These are phyloP conservation scores for Neoitamus cyanurus DNA, from an alignment of 2,888 invertebrate genomes.

Conservation along the genomic window DNA sequence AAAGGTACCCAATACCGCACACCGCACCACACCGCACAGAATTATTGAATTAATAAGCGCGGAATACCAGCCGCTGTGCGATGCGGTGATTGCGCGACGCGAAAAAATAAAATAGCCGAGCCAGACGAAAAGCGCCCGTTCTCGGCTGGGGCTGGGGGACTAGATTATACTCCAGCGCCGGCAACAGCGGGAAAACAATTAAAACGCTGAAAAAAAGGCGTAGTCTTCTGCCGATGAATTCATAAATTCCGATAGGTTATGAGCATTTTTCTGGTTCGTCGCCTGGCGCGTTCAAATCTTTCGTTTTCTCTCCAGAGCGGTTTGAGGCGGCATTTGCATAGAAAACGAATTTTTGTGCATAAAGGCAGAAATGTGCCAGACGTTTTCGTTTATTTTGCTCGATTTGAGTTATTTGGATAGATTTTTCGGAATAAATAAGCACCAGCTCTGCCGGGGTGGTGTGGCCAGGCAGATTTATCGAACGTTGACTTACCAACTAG, in stretches of 20 bases:
- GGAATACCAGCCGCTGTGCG: background rate
- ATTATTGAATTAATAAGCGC: constrained; percentile 4
- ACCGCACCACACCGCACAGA: background rate
- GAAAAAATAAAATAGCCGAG: background rate
- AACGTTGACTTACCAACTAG: constrained; percentile 18
- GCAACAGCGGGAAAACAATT: constrained; percentile 16
- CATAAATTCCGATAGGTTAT: constrained; percentile 19
- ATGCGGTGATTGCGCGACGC: background rate
- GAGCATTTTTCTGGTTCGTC: constrained; percentile 28
- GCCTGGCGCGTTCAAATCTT: constrained; percentile 37
- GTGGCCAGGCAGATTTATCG: background rate
- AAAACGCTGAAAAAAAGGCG: constrained; percentile 30
- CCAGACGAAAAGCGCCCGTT: background rate
- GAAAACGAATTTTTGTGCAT: constrained; percentile 30
- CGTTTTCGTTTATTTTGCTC: background rate
- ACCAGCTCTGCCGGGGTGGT: background rate
- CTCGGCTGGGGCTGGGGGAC: background rate
- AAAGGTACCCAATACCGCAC: background rate
- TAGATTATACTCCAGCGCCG: background rate
- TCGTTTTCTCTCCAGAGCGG: constrained; percentile 13
- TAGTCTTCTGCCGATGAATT: constrained; percentile 24
- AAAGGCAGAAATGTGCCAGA: background rate
- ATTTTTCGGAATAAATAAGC: background rate
- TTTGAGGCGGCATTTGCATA: constrained; percentile 16
- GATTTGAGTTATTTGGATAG: background rate